These are phyloP conservation scores for Drosophila monieri DNA, from an alignment of 2,888 invertebrate genomes.

Conservation along the genomic window DNA sequence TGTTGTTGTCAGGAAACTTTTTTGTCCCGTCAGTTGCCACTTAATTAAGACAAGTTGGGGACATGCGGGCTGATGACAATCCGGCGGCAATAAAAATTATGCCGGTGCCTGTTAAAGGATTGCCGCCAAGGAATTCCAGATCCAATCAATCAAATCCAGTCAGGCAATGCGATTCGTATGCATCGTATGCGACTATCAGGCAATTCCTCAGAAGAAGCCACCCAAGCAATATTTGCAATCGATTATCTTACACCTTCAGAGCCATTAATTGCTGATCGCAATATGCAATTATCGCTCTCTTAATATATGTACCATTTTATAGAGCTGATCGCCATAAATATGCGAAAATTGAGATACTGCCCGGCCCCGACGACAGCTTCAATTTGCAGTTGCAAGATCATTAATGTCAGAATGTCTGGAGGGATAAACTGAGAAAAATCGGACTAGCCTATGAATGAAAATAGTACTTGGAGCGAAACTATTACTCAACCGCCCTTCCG, in stretches of 20 bases:
- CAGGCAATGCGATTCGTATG: constrained; percentile 2
- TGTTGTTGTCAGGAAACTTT: constrained; percentile 26
- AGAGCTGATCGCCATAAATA: constrained; percentile 12
- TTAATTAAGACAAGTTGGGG: constrained; percentile 54
- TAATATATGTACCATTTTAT: neutral
- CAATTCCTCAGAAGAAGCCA: constrained; percentile 15
- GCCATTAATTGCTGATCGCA: constrained; percentile 9
- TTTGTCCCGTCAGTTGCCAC: constrained; percentile 29
- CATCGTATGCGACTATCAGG: constrained; percentile 6
- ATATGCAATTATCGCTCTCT: constrained; percentile 30
- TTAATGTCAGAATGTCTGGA: constrained; percentile 10
- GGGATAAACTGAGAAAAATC: neutral
- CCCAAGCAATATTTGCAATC: constrained; percentile 8
- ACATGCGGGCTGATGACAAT: constrained; percentile 27
- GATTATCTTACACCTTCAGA: constrained; percentile 25
- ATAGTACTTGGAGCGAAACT: neutral
- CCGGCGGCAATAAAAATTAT: constrained; percentile 8
- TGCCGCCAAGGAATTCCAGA: neutral
- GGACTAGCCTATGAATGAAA: neutral
- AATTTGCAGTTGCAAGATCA: constrained; percentile 44
- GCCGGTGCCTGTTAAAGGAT: neutral
- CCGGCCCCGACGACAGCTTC: constrained; percentile 42
- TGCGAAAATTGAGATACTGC: constrained; percentile 35
- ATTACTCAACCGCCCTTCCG: neutral
- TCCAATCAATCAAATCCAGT: neutral